Evolutionary conservation across 2,888 invertebrate genomes (phyloP).

Genomic region (Beris morrisii): DNA sequence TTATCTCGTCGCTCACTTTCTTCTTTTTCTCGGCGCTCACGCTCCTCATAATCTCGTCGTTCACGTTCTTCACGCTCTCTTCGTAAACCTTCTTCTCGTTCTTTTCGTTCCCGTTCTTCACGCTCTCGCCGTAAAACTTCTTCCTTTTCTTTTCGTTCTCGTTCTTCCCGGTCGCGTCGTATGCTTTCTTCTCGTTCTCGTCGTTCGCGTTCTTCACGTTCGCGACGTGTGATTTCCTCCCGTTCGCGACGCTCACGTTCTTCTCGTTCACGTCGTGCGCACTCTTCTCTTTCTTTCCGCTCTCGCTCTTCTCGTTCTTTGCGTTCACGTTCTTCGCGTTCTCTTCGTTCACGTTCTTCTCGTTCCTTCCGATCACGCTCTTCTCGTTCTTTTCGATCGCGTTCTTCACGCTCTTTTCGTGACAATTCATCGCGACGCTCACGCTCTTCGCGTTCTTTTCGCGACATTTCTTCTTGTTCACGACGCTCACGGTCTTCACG

Average conservation of each 20-base stretch:
- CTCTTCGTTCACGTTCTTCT: slow-evolving; percentile 45
- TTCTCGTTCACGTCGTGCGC: slow-evolving; percentile 51
- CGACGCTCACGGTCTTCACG: slow-evolving; percentile 43
- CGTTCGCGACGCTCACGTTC: slow-evolving; percentile 52
- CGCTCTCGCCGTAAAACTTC: slow-evolving; percentile 44
- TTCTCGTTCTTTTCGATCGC: slow-evolving; percentile 43
- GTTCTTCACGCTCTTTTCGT: slow-evolving; percentile 43
- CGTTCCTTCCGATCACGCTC: slow-evolving; percentile 46
- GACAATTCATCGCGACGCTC: slow-evolving; percentile 44
- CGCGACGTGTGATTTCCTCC: slow-evolving; percentile 42
- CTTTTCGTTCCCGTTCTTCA: slow-evolving; percentile 51
- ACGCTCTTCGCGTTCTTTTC: slow-evolving; percentile 47
- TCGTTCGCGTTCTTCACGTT: slow-evolving; percentile 45
- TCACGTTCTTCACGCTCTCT: slow-evolving; percentile 43
- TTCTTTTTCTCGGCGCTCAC: slow-evolving; percentile 48
- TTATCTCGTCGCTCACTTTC: slow-evolving; percentile 37
- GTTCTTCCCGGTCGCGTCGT: slow-evolving; percentile 46
- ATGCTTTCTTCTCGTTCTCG: slow-evolving; percentile 48
- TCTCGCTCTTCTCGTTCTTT: slow-evolving; percentile 40
- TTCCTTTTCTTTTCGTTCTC: slow-evolving; percentile 47
- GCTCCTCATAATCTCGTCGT: slow-evolving; percentile 47
- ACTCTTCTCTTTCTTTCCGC: slow-evolving; percentile 45
- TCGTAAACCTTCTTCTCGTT: slow-evolving; percentile 43
- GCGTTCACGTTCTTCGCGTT: slow-evolving; percentile 46
- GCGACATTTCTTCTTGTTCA: slow-evolving; percentile 48